Conservation (phyloP, 2,888 invertebrate species). For the Lithophane socia region DNA sequence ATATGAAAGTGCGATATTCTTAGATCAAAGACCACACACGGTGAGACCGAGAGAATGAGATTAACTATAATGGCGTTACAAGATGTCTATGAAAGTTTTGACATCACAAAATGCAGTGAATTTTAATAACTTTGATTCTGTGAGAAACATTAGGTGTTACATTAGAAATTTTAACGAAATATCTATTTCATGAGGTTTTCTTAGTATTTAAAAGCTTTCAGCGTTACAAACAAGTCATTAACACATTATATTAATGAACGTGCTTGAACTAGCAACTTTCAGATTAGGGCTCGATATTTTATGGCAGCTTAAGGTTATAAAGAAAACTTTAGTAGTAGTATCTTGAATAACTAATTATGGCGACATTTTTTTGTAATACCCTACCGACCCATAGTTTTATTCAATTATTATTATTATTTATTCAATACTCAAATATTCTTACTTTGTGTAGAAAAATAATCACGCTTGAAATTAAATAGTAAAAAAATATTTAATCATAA, state of each 20-base stretch:
- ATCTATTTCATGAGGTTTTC: neutral
- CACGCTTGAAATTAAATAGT: neutral
- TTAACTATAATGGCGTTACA: neutral
- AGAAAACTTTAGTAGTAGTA: neutral
- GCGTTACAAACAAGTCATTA: constrained; percentile 5
- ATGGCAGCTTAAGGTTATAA: neutral
- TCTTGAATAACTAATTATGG: neutral
- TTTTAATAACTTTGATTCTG: neutral
- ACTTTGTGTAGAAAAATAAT: neutral
- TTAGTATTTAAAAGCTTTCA: neutral
- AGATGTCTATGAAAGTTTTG: too few species aligned
- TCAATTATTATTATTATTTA: neutral
- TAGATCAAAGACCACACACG: constrained; percentile 1
- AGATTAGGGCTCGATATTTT: neutral
- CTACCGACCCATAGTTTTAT: neutral
- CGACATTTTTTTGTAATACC: neutral
- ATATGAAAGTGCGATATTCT: neutral
- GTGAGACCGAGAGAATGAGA: neutral
- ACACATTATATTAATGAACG: neutral
- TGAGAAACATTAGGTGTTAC: neutral
- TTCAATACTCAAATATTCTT: neutral
- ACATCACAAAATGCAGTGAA: neutral
- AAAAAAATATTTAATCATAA: neutral
- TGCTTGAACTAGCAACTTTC: constrained; percentile 20
- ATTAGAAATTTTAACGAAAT: constrained; percentile 10